Conservation (phyloP, 2,888 invertebrate species). For the Oxytorus armatus region DNA sequence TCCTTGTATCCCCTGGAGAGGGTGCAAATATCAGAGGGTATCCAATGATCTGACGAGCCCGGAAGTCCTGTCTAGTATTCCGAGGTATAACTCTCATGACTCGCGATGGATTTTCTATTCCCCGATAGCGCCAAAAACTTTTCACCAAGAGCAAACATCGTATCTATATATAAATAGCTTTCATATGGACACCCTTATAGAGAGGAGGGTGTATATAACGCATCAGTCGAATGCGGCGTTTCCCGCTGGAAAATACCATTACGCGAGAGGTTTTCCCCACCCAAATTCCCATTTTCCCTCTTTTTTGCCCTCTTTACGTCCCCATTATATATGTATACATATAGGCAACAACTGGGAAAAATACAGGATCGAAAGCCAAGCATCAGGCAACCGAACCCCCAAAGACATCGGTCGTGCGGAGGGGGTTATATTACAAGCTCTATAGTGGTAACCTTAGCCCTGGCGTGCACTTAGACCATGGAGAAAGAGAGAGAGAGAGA, state of each 20-base stretch:
- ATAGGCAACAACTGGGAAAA: slow-evolving; percentile 35
- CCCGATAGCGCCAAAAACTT: slow-evolving; percentile 47
- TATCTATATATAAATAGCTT: slow-evolving; percentile 8
- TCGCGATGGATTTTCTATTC: slow-evolving; percentile 1
- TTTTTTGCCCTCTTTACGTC: slow-evolving; percentile 23
- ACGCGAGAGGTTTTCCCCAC: slow-evolving; percentile 58
- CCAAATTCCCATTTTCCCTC: slow-evolving; percentile 54
- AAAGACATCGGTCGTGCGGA: slow-evolving; percentile 58
- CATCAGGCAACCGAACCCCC: slow-evolving; percentile 63
- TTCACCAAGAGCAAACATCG: slow-evolving; percentile 49
- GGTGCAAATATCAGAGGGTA: neutral
- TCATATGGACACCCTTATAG: slow-evolving; percentile 3
- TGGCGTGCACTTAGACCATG: slow-evolving; percentile 72
- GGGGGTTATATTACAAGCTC: slow-evolving; percentile 78
- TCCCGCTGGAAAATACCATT: slow-evolving; percentile 66
- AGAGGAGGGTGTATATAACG: neutral
- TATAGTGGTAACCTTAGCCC: slow-evolving; percentile 80
- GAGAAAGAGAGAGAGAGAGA: slow-evolving; percentile 22
- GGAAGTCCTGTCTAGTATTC: neutral
- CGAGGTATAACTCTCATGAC: neutral
- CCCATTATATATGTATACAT: slow-evolving; percentile 6
- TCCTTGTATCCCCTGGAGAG: neutral
- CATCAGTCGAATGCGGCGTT: slow-evolving; percentile 32
- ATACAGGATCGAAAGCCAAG: slow-evolving; percentile 39
- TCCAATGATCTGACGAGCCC: slow-evolving; percentile 18